Conservation (phyloP, 2,797 vertebrate species). For the Pantherophis vulpinus region DNA sequence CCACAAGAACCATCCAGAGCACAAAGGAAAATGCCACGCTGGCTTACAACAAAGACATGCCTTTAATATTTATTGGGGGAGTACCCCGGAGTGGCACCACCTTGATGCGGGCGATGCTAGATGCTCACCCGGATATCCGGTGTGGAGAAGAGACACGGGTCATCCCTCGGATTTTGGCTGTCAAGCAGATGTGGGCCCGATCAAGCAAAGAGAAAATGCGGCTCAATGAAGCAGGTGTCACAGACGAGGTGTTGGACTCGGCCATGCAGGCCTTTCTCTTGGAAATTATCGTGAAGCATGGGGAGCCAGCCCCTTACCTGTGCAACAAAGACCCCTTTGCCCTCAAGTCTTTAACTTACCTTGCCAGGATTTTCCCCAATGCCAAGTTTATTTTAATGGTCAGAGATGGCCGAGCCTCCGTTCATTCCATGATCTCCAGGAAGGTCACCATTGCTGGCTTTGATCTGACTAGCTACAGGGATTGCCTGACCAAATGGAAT, state of each 20-base stretch:
- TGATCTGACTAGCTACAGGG: constrained; percentile 94
- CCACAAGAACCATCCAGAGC: constrained; percentile 70
- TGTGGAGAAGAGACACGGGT: constrained; percentile 95
- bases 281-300: constrained; percentile 96
- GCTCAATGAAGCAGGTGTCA: constrained; percentile 93
- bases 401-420: constrained; percentile 91
- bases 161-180: constrained; percentile 90
- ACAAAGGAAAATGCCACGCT: constrained; percentile 69
- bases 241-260: constrained; percentile 92
- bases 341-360: constrained; percentile 91
- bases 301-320: constrained; percentile 90
- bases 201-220: constrained; percentile 95
- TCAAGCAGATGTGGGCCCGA: constrained; percentile 98
- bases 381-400: constrained; percentile 97
- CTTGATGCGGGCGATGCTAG: constrained; percentile 95
- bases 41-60: constrained; percentile 96
- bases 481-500: constrained; percentile 98
- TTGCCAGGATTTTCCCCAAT: constrained; percentile 96
- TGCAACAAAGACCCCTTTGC: constrained; percentile 99
- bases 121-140: constrained; percentile 91
- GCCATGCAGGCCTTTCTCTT: constrained; percentile 96
- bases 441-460: constrained; percentile 98
- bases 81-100: constrained; percentile 96
- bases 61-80: constrained; percentile 93
- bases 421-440: constrained; percentile 98